A percentile compares a stretch with the other conserved stretches of the same genome.
Conservation (phyloP, 1,140 invertebrate genomes). For the Brachionus plicatilis region DNA sequence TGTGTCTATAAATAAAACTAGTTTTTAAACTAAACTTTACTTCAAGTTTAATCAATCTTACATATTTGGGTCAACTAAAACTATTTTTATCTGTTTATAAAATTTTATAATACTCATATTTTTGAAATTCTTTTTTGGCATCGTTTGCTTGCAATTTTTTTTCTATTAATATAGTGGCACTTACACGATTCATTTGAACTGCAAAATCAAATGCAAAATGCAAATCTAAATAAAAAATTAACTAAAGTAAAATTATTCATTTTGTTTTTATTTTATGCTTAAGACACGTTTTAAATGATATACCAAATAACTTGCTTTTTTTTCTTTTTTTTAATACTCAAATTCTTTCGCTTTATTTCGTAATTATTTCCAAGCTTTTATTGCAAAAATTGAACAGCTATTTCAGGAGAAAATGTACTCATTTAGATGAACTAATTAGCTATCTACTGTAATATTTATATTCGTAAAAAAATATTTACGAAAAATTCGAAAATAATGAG, state of each 20-base stretch:
- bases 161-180: background rate
- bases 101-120: background rate
- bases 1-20: background rate
- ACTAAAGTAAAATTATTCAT: background rate
- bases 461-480: background rate
- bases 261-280: conserved; percentile 15
- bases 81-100: background rate
- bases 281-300: conserved; percentile 23
- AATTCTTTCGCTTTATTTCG: background rate
- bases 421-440: background rate
- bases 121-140: background rate
- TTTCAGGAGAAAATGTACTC: background rate
- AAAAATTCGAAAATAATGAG: background rate
- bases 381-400: background rate
- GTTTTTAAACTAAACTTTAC: background rate
- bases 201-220: background rate
- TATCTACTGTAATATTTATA: background rate
- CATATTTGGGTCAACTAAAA: background rate
- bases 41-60: background rate
- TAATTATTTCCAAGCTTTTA: background rate
- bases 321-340: background rate
- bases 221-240: conserved; percentile 9
- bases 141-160: background rate
- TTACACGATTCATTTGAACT: background rate
- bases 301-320: background rate